Conservation (phyloP, 35 echinoderm and acorn worm genomes). For the Eucidaris tribuloides region DNA sequence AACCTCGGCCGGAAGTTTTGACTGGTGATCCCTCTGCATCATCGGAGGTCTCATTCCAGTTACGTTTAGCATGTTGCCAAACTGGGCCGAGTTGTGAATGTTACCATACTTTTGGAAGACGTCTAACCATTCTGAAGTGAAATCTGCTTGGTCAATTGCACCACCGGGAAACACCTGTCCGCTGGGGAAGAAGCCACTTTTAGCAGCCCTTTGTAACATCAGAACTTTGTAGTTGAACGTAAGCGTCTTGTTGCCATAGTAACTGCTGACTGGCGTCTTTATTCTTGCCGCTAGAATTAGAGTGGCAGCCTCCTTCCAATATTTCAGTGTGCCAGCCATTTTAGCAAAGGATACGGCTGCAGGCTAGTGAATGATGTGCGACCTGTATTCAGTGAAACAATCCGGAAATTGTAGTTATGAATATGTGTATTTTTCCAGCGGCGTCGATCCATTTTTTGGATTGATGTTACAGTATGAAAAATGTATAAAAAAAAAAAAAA, state of each 20-base stretch:
- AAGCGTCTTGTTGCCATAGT: not conserved
- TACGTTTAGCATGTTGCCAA: constrained; percentile 54
- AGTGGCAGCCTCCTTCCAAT: constrained; percentile 73
- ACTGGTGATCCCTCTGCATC: not conserved
- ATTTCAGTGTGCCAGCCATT: constrained; percentile 15
- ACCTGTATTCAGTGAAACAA: too few species aligned
- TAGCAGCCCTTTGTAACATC: constrained; percentile 50
- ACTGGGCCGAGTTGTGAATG: not conserved
- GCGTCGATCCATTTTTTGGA: too few species aligned
- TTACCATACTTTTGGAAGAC: constrained; percentile 57
- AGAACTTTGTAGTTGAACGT: constrained; percentile 51
- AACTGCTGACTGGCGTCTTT: not conserved
- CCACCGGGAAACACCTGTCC: constrained; percentile 92
- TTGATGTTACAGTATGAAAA: too few species aligned
- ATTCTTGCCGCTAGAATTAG: constrained; percentile 56
- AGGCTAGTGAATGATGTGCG: too few species aligned
- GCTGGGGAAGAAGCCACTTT: constrained; percentile 54
- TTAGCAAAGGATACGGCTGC: too few species aligned
- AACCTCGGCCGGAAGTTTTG: constrained; percentile 60
- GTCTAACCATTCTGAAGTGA: constrained; percentile 62
- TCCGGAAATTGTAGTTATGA: too few species aligned
- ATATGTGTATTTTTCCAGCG: too few species aligned
- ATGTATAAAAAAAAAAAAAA: too few species aligned
- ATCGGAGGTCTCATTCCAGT: constrained; percentile 49
- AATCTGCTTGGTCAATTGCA: constrained; percentile 74